Evolutionary conservation across 2,113 vertebrate species (phyloP).

Genomic region (Acrocephalus kingi): DNA sequence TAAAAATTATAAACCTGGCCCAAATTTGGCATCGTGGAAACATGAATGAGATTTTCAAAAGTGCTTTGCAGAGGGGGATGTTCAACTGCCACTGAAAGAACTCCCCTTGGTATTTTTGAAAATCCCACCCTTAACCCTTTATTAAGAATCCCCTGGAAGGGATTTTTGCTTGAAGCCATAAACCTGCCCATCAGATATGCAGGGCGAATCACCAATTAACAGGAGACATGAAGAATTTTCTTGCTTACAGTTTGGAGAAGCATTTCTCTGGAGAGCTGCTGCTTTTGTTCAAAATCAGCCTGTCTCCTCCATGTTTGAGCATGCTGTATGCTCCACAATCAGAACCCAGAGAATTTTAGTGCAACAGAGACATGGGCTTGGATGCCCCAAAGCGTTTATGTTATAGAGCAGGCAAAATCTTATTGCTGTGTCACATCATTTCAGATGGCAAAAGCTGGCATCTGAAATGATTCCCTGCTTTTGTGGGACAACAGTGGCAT

Average conservation of each 20-base stretch:
- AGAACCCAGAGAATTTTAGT: background rate
- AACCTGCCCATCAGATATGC: conserved; percentile 41
- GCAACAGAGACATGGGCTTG: background rate
- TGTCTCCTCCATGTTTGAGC: background rate
- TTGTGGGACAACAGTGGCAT: background rate
- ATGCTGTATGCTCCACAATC: background rate
- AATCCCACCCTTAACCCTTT: conserved; percentile 45
- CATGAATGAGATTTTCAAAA: background rate
- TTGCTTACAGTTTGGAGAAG: conserved; percentile 30
- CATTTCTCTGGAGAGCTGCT: conserved; percentile 45
- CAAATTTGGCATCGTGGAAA: background rate
- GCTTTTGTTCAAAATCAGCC: conserved; percentile 27
- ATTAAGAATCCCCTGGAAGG: conserved; percentile 45
- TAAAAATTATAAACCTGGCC: background rate
- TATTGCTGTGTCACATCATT: background rate
- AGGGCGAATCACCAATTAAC: conserved; percentile 38
- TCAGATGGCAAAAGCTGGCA: background rate
- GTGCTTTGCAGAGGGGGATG: background rate
- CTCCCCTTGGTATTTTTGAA: conserved; percentile 9
- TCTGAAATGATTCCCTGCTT: background rate
- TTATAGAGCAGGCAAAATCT: background rate
- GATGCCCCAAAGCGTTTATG: background rate
- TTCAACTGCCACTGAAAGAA: background rate
- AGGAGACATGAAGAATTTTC: conserved; percentile 40
- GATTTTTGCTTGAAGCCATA: conserved; percentile 44